These are phyloP conservation scores for Pelmatolapia mariae DNA, from an alignment of 2,113 vertebrate species.

Conservation along the genomic window DNA sequence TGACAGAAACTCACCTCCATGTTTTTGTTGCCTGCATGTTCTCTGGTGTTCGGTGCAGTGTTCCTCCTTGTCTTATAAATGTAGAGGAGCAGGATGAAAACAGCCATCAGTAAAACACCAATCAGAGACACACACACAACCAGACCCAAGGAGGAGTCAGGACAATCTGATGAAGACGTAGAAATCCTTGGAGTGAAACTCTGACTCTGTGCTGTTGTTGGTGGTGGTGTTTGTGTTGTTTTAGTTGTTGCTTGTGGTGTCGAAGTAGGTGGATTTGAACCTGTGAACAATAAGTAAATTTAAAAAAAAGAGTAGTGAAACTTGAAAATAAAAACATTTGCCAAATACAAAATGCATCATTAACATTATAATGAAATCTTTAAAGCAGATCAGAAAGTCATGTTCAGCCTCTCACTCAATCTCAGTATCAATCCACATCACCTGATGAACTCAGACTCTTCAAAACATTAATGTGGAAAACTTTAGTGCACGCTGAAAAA, in stretches of 20 bases:
- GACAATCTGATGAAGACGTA: background rate
- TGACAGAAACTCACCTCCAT: background rate
- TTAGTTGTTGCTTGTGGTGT: background rate
- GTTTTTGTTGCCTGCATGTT: background rate
- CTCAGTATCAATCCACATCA: background rate
- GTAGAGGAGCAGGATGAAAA: background rate
- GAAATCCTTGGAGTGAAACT: background rate
- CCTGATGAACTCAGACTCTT: background rate
- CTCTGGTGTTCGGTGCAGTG: background rate
- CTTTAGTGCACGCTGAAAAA: background rate
- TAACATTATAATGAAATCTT: background rate
- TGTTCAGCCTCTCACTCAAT: background rate
- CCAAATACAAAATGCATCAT: background rate
- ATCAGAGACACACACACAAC: background rate
- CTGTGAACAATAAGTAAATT: background rate
- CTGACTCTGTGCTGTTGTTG: background rate
- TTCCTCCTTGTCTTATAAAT: background rate
- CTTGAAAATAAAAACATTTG: background rate
- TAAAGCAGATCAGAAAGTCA: fast-evolving
- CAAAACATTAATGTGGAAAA: background rate
- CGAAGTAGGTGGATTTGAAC: background rate
- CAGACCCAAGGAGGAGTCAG: fast-evolving
- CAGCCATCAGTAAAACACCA: background rate
- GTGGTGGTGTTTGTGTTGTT: fast-evolving
- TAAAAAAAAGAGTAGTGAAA: background rate